These are phyloP conservation scores for Drosophila takahashii DNA, from an alignment of 1,140 invertebrate species.

Conservation along the genomic window DNA sequence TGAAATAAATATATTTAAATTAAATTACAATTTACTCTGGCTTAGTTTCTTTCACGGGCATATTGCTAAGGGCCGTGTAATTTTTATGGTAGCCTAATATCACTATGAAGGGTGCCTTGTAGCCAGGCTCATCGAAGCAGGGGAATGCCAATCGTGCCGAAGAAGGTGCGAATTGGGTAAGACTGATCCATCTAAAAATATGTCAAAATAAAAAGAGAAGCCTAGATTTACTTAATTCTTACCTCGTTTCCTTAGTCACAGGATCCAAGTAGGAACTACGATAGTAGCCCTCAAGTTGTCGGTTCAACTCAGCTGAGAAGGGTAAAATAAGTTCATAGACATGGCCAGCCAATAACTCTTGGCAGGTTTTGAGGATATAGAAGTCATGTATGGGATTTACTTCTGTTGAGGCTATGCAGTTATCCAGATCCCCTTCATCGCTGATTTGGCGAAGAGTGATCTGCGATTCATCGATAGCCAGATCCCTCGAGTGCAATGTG, in stretches of 20 bases:
- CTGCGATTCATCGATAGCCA: constrained; percentile 85
- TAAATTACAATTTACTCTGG: constrained; percentile 42
- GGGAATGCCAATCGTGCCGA: constrained; percentile 96
- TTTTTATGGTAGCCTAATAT: constrained; percentile 88
- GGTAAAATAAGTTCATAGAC: constrained; percentile 89
- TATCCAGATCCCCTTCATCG: constrained; percentile 39
- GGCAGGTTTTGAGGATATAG: constrained; percentile 86
- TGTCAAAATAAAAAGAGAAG: background rate
- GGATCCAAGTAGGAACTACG: constrained; percentile 90
- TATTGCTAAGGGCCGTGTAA: constrained; percentile 92
- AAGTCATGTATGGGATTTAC: constrained; percentile 89
- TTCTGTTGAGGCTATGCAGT: constrained; percentile 68
- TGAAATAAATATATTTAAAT: background rate
- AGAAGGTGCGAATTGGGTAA: constrained; percentile 95
- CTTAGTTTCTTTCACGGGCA: constrained; percentile 86
- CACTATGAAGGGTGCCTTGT: constrained; percentile 94
- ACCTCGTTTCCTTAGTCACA: constrained; percentile 88
- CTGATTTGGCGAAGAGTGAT: constrained; percentile 81
- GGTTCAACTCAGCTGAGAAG: constrained; percentile 88
- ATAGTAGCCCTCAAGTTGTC: constrained; percentile 91
- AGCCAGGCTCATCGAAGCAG: constrained; percentile 97
- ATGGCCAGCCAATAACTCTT: constrained; percentile 85
- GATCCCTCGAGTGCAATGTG: constrained; percentile 88
- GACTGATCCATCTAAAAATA: constrained; percentile 89
- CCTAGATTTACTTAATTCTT: constrained; percentile 85